Conservation (phyloP, 1,140 invertebrate genomes). For the Rhagoletis zephyria region DNA sequence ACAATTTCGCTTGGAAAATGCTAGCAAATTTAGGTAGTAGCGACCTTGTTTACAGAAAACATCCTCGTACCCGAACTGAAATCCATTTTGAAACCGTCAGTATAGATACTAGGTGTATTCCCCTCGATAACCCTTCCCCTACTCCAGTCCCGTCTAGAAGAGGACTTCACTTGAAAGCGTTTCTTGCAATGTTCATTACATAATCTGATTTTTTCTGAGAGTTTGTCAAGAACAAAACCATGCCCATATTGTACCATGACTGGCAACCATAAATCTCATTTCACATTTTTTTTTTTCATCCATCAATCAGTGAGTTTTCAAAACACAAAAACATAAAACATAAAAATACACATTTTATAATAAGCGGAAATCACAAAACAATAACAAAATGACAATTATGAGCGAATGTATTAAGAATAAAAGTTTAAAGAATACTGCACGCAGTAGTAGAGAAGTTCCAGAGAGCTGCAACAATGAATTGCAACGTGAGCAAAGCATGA, state of each 20-base stretch:
- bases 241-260: background rate
- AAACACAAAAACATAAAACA: background rate
- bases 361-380: background rate
- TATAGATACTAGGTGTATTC: too few relatives aligned
- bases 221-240: too few relatives aligned
- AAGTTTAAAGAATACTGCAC: background rate
- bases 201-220: too few relatives aligned
- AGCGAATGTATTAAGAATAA: conserved; percentile 13
- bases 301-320: background rate
- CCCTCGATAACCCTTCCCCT: too few relatives aligned
- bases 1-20: too few relatives aligned
- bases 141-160: too few relatives aligned
- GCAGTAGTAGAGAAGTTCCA: background rate
- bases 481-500: background rate
- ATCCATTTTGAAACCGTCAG: too few relatives aligned
- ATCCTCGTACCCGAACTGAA: too few relatives aligned
- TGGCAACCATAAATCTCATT: background rate
- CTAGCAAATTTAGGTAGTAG: too few relatives aligned
- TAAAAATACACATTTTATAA: background rate
- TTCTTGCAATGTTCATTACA: too few relatives aligned
- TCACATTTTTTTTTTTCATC: background rate
- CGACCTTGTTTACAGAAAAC: too few relatives aligned
- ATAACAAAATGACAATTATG: conserved; percentile 48
- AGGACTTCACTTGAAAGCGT: too few relatives aligned
- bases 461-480: background rate